Evolutionary conservation across 2,797 vertebrate genomes (phyloP).

Genomic region (Ctenopoma kingsleyae): DNA sequence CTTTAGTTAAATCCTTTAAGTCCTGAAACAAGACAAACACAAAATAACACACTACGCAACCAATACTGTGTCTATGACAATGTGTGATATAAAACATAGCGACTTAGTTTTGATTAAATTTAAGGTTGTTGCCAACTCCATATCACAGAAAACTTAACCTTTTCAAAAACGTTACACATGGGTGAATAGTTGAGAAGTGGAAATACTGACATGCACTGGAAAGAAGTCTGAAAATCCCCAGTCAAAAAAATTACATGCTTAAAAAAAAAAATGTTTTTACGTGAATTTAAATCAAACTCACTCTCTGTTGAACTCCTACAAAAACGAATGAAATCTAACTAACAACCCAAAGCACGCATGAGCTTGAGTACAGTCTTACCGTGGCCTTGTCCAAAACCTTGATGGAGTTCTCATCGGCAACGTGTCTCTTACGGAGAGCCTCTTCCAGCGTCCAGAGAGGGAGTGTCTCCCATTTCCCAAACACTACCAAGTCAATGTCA

Average conservation of each 20-base stretch:
- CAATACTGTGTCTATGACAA: not conserved
- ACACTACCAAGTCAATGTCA: constrained; percentile 98
- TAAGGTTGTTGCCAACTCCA: not conserved
- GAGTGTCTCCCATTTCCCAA: constrained; percentile 96
- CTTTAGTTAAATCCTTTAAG: constrained; percentile 11
- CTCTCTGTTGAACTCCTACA: not conserved
- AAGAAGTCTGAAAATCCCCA: not conserved
- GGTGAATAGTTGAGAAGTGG: not conserved
- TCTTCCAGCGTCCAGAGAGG: constrained; percentile 99
- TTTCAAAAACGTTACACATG: not conserved
- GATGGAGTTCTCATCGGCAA: constrained; percentile 95
- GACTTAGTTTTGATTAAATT: not conserved
- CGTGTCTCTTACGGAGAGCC: constrained; percentile 93
- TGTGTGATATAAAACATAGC: not conserved
- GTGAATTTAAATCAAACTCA: no score
- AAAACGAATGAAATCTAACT: not conserved
- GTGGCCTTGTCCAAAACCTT: constrained; percentile 99
- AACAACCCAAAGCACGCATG: not conserved
- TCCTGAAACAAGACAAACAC: constrained; percentile 4
- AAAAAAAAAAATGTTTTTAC: not conserved
- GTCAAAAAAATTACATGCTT: not conserved
- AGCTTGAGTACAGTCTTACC: constrained; percentile 75
- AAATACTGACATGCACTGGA: no score
- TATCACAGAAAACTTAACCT: no score
- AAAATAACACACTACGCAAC: not conserved